A percentile compares a stretch with the other conserved stretches of the same genome.
Conservation (phyloP, 1,140 invertebrate genomes). For the Metaphire vulgaris region DNA sequence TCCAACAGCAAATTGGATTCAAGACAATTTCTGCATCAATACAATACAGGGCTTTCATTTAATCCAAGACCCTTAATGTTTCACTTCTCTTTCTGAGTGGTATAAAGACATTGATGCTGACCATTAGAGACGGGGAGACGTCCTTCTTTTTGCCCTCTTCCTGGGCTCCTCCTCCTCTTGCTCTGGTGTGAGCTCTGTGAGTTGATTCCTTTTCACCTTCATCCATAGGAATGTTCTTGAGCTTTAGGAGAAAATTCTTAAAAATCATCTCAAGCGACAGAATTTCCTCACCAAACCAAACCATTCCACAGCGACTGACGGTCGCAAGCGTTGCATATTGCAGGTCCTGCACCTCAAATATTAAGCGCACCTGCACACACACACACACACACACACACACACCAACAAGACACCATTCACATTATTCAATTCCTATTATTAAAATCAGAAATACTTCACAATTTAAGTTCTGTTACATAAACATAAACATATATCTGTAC, state of each 20-base stretch:
- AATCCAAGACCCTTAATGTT: too few species aligned
- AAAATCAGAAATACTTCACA: too few species aligned
- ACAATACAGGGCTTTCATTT: too few species aligned
- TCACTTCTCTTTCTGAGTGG: constrained; percentile 60
- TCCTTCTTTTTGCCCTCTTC: constrained; percentile 34
- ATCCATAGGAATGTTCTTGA: constrained; percentile 84
- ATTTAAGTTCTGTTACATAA: too few species aligned
- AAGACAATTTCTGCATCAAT: too few species aligned
- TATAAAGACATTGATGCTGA: too few species aligned
- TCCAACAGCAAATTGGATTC: too few species aligned
- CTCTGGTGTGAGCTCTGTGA: constrained; percentile 17
- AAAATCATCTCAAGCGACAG: constrained; percentile 98
- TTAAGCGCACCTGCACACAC: constrained; percentile 74
- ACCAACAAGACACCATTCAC: too few species aligned
- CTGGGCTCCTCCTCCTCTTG: background rate
- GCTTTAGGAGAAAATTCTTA: constrained; percentile 81
- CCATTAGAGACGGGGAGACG: constrained; percentile 47
- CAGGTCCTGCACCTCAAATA: constrained; percentile 99
- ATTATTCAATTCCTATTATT: too few species aligned
- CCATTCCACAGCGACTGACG: constrained; percentile 89
- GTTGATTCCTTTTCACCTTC: constrained; percentile 64
- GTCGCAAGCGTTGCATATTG: constrained; percentile 98
- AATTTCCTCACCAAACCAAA: constrained; percentile 61
- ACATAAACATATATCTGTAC: too few species aligned
- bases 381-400: too few species aligned